These are phyloP conservation scores for Xestia c-nigrum DNA, from an alignment of 2,888 invertebrate genomes.

Conservation along the genomic window DNA sequence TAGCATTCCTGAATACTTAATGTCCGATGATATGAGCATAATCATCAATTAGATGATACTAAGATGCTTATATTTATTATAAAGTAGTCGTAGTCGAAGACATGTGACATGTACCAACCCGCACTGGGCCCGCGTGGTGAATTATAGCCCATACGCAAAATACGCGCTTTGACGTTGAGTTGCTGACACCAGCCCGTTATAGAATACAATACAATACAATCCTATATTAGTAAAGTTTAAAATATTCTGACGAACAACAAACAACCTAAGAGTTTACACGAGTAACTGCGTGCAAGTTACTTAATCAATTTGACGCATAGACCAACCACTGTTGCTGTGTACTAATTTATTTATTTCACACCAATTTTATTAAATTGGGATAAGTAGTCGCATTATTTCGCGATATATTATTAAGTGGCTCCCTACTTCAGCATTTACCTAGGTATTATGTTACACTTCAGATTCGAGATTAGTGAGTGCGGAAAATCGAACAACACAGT, in stretches of 20 bases:
- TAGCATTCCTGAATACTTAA: conserved; percentile 42
- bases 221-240: background rate
- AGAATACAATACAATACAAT: no score
- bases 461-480: background rate
- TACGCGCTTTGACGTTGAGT: no score
- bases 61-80: conserved; percentile 10
- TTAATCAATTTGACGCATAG: background rate
- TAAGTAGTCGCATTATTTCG: background rate
- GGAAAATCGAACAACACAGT: background rate
- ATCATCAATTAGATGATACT: conserved; percentile 20
- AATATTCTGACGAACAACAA: background rate
- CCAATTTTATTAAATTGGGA: background rate
- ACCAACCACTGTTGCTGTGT: background rate
- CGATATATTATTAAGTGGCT: background rate
- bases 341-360: background rate
- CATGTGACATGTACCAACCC: no score
- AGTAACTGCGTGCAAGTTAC: background rate
- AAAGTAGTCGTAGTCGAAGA: no score
- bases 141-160: no score
- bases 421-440: background rate
- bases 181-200: no score
- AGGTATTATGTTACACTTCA: background rate
- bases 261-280: background rate
- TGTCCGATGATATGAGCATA: conserved; percentile 26
- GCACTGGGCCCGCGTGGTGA: no score